Conservation (phyloP, 1,140 invertebrate species). For the Bursaphelenchus mucronatus region DNA sequence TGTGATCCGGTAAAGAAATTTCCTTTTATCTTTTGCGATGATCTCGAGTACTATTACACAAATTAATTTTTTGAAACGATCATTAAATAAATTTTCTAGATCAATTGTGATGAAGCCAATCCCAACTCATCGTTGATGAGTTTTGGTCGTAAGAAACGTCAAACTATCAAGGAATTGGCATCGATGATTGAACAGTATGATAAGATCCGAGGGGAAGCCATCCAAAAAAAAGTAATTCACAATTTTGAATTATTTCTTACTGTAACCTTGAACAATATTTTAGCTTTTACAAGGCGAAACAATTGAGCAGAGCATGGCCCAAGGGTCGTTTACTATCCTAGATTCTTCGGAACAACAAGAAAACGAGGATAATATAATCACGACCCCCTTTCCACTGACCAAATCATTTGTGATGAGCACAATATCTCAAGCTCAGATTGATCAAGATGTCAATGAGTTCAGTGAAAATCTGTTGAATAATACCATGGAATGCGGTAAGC, state of each 20-base stretch:
- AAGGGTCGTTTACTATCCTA: slow-evolving; percentile 41
- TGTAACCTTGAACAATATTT: slow-evolving; percentile 6
- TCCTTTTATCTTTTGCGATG: slow-evolving; percentile 21
- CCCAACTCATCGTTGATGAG: slow-evolving; percentile 14
- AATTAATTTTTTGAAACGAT: slow-evolving; percentile 15
- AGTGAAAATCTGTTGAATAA: neutral
- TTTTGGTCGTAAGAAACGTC: slow-evolving; percentile 20
- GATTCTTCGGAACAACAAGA: slow-evolving; percentile 23
- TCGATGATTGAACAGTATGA: slow-evolving; percentile 39
- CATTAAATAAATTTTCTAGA: slow-evolving; percentile 15
- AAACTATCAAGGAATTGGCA: slow-evolving; percentile 33
- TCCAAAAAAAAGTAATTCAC: neutral
- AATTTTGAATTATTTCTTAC: neutral
- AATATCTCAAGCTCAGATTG: neutral
- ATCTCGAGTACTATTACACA: neutral
- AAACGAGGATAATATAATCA: slow-evolving; percentile 15
- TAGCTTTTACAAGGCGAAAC: slow-evolving; percentile 21
- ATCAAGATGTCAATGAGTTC: neutral
- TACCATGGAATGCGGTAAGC: slow-evolving; percentile 9
- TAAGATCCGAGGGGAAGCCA: slow-evolving; percentile 24
- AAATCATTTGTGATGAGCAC: neutral
- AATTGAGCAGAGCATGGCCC: slow-evolving; percentile 28
- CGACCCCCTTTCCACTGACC: slow-evolving; percentile 3
- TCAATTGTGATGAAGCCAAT: slow-evolving; percentile 12
- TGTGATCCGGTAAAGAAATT: slow-evolving; percentile 29